Evolutionary conservation across 92 coral and sea anemone genomes (phyloP).

Genomic region (Micromussa lordhowensis): DNA sequence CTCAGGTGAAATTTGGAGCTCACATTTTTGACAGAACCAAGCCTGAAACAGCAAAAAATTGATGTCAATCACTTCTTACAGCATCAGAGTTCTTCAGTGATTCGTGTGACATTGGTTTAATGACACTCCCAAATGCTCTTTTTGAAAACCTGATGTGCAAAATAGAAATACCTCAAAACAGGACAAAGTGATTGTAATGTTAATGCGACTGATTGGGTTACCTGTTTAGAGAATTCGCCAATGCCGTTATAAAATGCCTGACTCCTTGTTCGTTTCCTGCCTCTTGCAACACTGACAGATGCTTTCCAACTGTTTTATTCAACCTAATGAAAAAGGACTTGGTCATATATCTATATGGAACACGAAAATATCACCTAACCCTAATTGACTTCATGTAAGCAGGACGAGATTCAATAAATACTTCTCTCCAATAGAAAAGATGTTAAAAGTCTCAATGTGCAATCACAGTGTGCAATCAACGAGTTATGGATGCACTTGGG

Average conservation of each 20-base stretch:
- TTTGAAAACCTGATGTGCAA: not conserved
- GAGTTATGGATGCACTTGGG: too few species aligned
- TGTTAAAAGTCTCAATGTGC: too few species aligned
- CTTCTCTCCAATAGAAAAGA: too few species aligned
- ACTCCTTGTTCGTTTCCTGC: conserved; percentile 65
- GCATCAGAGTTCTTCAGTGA: not conserved
- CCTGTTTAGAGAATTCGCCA: conserved; percentile 77
- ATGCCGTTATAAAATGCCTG: conserved; percentile 61
- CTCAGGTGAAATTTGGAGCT: conserved; percentile 56
- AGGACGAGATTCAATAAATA: too few species aligned
- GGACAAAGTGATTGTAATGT: not conserved
- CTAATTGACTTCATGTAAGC: too few species aligned
- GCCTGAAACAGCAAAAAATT: conserved; percentile 29
- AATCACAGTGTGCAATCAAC: too few species aligned
- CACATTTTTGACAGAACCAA: conserved; percentile 55
- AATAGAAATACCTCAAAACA: not conserved
- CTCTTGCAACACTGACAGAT: conserved; percentile 35
- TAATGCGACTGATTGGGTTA: conserved; percentile 6
- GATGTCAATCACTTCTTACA: not conserved
- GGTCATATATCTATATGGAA: too few species aligned
- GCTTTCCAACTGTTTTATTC: conserved; percentile 60
- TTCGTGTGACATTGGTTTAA: not conserved
- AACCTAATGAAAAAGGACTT: conserved; percentile 28
- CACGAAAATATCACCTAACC: too few species aligned
- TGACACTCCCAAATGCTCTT: not conserved